Percentiles rank a stretch among this genome's conserved stretches.
phyloP scores from a whole-genome alignment of 1,140 invertebrate genomes.

The Schlechtendalia chinensis region DNA sequence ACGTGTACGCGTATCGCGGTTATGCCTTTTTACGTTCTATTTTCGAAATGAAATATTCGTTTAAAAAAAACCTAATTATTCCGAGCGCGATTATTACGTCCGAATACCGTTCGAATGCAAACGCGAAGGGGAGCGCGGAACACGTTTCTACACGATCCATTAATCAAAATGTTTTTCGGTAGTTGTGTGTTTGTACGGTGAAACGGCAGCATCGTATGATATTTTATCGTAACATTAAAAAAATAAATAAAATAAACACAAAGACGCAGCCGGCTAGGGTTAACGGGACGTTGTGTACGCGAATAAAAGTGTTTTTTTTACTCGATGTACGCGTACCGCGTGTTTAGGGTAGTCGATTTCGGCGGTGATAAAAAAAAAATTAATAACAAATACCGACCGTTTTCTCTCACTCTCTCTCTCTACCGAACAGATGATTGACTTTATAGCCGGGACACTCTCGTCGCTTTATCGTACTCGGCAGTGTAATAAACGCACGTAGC shows the following conservation, averaged over 20 bases:
- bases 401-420: no score
- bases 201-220: not conserved
- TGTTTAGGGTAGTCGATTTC: no score
- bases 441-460: no score
- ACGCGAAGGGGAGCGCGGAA: not conserved
- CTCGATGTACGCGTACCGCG: not conserved
- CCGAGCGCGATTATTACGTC: constrained; percentile 5
- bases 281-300: not conserved
- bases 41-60: not conserved
- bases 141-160: not conserved
- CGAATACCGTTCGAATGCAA: not conserved
- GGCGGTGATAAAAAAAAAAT: no score
- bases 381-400: no score
- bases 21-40: no score
- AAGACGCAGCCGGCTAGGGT: no score
- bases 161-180: constrained; percentile 26
- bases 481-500: no score
- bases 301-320: not conserved
- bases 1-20: no score
- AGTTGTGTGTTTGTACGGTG: not conserved
- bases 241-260: not conserved
- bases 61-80: not conserved
- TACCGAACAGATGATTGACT: no score
- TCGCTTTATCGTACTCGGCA: no score
- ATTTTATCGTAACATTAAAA: not conserved